These are phyloP conservation scores for Prosapia bicincta DNA, from an alignment of 2,888 invertebrate genomes.

Conservation along the genomic window DNA sequence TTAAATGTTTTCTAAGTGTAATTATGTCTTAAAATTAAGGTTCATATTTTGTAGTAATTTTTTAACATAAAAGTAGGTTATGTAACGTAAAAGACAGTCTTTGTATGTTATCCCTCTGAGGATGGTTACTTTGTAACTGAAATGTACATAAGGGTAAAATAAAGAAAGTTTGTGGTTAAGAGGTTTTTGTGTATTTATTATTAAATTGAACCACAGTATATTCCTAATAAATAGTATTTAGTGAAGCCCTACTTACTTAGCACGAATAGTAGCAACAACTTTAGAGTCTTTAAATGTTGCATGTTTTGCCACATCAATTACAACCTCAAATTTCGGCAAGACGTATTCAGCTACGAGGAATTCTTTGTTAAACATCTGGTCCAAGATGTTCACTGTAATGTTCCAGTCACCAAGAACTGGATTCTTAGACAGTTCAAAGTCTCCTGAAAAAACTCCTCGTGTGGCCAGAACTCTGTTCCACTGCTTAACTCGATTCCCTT, in stretches of 20 bases:
- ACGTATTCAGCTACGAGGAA: conserved; percentile 89
- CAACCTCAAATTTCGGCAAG: conserved; percentile 89
- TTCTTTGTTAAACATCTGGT: conserved; percentile 63
- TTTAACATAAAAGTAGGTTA: neutral
- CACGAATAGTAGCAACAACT: conserved; percentile 72
- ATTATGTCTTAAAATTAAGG: too few species aligned
- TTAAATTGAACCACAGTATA: too few species aligned
- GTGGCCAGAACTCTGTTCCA: conserved; percentile 65
- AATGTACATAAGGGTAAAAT: too few species aligned
- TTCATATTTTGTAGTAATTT: neutral
- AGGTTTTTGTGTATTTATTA: too few species aligned
- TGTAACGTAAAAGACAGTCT: too few species aligned
- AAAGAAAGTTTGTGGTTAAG: too few species aligned
- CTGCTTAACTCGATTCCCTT: conserved; percentile 77
- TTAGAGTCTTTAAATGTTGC: conserved; percentile 76
- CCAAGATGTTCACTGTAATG: conserved; percentile 63
- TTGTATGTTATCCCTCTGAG: too few species aligned
- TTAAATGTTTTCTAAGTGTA: too few species aligned
- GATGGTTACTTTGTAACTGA: too few species aligned
- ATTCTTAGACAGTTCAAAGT: conserved; percentile 71
- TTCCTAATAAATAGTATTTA: too few species aligned
- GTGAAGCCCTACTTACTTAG: conserved; percentile 61
- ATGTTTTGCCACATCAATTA: conserved; percentile 76
- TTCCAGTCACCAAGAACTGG: conserved; percentile 89
- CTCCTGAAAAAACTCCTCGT: conserved; percentile 71